Evolutionary conservation across 2,797 vertebrate genomes (phyloP).

Genomic region (Allobates femoralis): DNA sequence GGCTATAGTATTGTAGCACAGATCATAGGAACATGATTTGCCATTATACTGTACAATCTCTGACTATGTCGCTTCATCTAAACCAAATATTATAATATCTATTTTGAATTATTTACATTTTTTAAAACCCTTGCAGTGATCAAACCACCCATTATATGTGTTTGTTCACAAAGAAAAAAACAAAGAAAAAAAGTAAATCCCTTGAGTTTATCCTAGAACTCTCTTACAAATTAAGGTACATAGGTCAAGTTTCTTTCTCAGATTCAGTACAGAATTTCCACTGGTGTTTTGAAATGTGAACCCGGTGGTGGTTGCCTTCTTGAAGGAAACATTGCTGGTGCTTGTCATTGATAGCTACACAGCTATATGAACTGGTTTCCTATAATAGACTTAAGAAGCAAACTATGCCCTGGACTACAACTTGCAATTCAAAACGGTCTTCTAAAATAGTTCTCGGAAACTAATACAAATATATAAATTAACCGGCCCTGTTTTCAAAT

Average conservation of each 20-base stretch:
- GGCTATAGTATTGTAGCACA: too few relatives aligned
- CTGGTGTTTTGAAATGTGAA: conserved; percentile 43
- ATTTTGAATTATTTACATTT: neutral
- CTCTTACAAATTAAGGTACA: conserved; percentile 30
- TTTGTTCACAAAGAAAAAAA: neutral
- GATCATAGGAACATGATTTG: too few relatives aligned
- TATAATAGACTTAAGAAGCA: conserved; percentile 31
- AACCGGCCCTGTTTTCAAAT: neutral
- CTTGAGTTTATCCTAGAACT: neutral
- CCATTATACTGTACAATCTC: too few relatives aligned
- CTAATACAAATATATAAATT: neutral
- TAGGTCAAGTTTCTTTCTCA: conserved; percentile 49
- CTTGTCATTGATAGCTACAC: conserved; percentile 56
- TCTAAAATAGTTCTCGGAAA: conserved; percentile 24
- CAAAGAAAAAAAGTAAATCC: neutral
- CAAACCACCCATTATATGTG: neutral
- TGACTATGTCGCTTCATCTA: too few relatives aligned
- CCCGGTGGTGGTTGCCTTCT: conserved; percentile 32
- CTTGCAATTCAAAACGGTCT: conserved; percentile 11
- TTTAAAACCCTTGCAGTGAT: neutral
- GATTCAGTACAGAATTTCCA: conserved; percentile 53
- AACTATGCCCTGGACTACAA: neutral
- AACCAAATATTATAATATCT: neutral
- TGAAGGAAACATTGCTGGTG: conserved; percentile 29
- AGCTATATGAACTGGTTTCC: conserved; percentile 37